Base-by-base conservation (phyloP, 2,113 vertebrate species). In the Cettia cetti region DNA sequence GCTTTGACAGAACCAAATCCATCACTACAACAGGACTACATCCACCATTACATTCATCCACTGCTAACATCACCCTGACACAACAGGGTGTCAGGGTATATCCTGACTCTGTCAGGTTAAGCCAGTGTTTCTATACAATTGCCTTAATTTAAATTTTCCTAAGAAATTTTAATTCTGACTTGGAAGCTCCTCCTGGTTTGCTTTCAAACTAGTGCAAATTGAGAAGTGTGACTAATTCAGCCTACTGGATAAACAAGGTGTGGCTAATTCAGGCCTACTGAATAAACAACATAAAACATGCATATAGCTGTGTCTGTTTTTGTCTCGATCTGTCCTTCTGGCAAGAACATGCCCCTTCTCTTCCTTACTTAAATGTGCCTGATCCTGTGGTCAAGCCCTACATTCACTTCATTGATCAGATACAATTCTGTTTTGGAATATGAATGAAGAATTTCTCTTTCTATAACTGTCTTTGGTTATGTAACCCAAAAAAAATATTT, bases 1-100 rank as follows among this genome's bases (percentile, higher is more conserved):
- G 1, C 26, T 70, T 60, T 0, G 2, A 42, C 26, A 82, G 31
- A 60, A 24, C 12, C 19, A n/a, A 9, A 20, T 42, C 37, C 8
- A 35, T 52, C 37, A 70, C 10, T 42, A 10, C 45, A 35, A 10
- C 6, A 52, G 37, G 21, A 52, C 24, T 35, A 10, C 6, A 50
- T 9, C 12, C 30, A 30, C 44, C 20, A 24, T 50, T 50, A 50
- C 28, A 30, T 19, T 0, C 0, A 35, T n/a, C n/a, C n/a, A 23
- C 54, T 30, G 30, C 15, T 70, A 6, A 20, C 8, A 42, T 5
- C 26, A 30, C 7, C 15, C 10, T 18, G 18, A 50, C 37, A 54
- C 65, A 30, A n/a, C 37, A 30, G 24, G 24, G 19, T 42, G 24
- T 40, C 64, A 40, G 42, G 9, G 8, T 6, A 2, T 35, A 15